These are phyloP conservation scores for Cervus canadensis DNA, from an alignment of 2,113 vertebrate species.

Conservation along the genomic window DNA sequence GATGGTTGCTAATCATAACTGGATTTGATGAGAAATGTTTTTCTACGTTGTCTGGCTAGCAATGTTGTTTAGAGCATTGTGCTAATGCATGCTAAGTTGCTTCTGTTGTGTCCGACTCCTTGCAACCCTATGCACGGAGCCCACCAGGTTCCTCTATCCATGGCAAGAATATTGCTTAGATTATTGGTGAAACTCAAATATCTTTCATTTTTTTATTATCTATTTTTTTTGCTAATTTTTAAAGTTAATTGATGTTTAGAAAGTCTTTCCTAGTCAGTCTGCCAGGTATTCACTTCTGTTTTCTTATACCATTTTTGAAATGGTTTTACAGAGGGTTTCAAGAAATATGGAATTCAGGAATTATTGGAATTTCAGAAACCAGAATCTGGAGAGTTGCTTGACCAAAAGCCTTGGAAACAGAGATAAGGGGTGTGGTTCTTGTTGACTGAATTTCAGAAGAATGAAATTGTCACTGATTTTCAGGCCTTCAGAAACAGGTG, in stretches of 20 bases:
- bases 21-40: background rate
- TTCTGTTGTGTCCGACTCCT: background rate
- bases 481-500: rapidly evolving
- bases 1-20: background rate
- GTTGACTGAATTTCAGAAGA: no score
- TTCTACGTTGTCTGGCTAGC: background rate
- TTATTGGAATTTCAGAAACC: background rate
- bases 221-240: background rate
- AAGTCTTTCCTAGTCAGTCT: background rate
- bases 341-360: background rate
- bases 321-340: background rate
- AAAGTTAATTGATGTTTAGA: background rate
- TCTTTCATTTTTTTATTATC: background rate
- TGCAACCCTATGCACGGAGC: background rate
- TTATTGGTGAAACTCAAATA: background rate
- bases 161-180: background rate
- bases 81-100: background rate
- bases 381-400: background rate
- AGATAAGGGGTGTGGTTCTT: background rate
- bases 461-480: background rate
- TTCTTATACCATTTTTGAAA: background rate
- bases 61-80: background rate
- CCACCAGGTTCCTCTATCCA: background rate
- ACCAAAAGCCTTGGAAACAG: rapidly evolving
- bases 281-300: background rate